Evolutionary conservation across 2,888 invertebrate species (phyloP), one percentile per base, ranked within the genome.

Genomic region (Epiblema foenella): DNA sequence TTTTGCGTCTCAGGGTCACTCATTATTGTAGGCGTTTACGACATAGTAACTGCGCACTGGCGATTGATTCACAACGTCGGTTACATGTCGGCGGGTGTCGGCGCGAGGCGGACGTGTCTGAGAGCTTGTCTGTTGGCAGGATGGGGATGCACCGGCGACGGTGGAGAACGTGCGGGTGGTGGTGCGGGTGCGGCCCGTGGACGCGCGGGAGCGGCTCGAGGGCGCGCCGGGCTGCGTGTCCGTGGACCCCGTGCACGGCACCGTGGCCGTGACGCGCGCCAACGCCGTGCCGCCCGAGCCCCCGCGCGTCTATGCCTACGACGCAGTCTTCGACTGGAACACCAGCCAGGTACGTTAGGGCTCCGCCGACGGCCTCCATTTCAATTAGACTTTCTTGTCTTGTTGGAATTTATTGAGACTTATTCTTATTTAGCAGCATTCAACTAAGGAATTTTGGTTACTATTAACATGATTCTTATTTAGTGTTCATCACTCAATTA

Each of bases 121-220:
- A 60, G 49, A 57, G 33, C 39, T 69, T 71, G 33, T 71, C 60
- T 60, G 60, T 58, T 67, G 37, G 64, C 75, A 95, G 94, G 94
- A 94, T 75, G 94, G 90, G 51, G 89, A 93, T 75, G 75, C 91
- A 51, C 85, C 89, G 52, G 95, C 95, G 17, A 96, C 96, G 79
- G 95, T 96, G 73, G 99, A 99, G 92, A 99, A 98, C 95, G 99
- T 99, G 56, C 96, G 98, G 63, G 99, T 99, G 64, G 98, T 98
- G 71, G 98, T 99, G 17, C 95, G 99, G 66, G 97, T 98, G 76
- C 96, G 99, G 63, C 99, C 99, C 0, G 94, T 99, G 90, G 98
- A 97, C 88, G 96, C 96, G 83, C 95, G 96, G 79, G 99, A 99
- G 93, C 91, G 95, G 77, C 93, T 95, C 71, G 95, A 95, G 70